Evolutionary conservation across 2,113 vertebrate genomes (phyloP), one percentile per base, ranked within the genome.

Genomic region (Petrocephalus zakoni): DNA sequence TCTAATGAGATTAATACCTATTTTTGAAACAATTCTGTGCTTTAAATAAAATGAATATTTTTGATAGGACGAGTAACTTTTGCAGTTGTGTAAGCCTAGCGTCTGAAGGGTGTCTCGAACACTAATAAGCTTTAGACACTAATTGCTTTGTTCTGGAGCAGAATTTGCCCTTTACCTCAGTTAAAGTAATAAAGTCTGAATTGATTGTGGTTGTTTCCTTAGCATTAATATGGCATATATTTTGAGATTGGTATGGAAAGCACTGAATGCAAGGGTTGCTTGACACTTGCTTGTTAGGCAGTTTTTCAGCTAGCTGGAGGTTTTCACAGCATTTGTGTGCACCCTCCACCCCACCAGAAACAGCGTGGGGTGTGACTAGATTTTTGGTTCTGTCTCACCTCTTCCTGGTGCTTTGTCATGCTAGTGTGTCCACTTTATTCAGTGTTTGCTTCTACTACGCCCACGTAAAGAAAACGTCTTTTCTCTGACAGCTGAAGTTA

Each of bases 31-130:
- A 78, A 53, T 91, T 93, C 47, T 89, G 88, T 89, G 91, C 88
- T 90, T 86, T 82, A 37, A 93, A 86, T 88, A 89, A 92, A 93
- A 90, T 90, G 87, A 86, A 92, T 95, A 95, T 95, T 96, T 94
- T 94, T 95, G 93, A 95, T 94, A 94, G 93, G 92, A 86, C 88
- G 83, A 87, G 58, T 91, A 90, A 47, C 87, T 90, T 90, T 89
- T 90, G 90, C 84, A 88, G 52, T 51, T 89, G 17, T 78, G 52
- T 51, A 78, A 46, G 85, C 88, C 29, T 51, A 88, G 87, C 68
- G 19, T 53, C 61, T 46, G 21, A 82, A 89, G 22, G 46, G 22
- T 51, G 42, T n/a, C 52, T 46, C n/a, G 22, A 37, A 11, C 7
- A 58, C 47, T 82, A 42, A 42, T 56, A 49, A 37, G 34, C 46